phyloP scores from a whole-genome alignment of 2,797 vertebrate species.

The Chiloscyllium punctatum region DNA sequence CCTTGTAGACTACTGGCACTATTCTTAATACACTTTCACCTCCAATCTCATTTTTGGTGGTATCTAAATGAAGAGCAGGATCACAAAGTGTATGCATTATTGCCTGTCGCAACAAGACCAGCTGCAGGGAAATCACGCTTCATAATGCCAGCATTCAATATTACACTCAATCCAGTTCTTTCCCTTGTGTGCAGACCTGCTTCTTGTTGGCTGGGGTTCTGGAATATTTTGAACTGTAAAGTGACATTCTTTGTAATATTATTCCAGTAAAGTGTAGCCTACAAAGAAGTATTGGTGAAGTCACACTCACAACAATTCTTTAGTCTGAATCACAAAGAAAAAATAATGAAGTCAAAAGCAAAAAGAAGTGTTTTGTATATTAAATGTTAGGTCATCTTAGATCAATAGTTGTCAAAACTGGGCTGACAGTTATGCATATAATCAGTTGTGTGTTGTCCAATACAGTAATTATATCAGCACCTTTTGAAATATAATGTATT shows the following conservation, averaged over 20 bases:
- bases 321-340: neutral
- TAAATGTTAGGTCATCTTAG: neutral
- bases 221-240: neutral
- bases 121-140: neutral
- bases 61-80: neutral
- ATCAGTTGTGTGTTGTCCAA: neutral
- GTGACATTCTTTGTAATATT: neutral
- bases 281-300: neutral
- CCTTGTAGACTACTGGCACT: too few species aligned
- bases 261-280: neutral
- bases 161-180: neutral
- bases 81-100: neutral
- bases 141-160: neutral
- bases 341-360: neutral
- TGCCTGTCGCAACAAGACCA: neutral
- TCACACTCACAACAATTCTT: neutral
- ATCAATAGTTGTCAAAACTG: neutral
- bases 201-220: neutral
- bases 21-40: too few species aligned
- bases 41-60: too few species aligned
- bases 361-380: neutral
- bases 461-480: neutral
- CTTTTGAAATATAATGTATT: neutral
- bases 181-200: neutral
- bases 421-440: neutral